phyloP scores from a whole-genome alignment of 2,888 invertebrate genomes.

The Troilus luridus region DNA sequence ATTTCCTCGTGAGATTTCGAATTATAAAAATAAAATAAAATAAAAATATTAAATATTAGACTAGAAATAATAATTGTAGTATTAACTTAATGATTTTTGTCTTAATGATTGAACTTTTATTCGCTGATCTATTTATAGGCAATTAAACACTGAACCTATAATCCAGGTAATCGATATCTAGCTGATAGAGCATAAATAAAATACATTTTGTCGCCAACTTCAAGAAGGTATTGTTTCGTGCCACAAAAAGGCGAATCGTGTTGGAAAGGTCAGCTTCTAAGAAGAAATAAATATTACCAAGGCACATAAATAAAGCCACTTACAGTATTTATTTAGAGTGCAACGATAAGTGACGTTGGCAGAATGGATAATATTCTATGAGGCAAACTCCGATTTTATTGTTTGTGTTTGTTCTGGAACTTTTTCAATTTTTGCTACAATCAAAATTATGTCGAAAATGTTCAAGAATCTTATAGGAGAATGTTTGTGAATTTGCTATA shows the following conservation, averaged over 20 bases:
- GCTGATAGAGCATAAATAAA: background rate
- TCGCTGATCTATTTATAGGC: background rate
- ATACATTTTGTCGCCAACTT: background rate
- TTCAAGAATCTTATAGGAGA: too few species aligned
- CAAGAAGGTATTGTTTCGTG: background rate
- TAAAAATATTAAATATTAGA: too few species aligned
- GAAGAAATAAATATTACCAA: background rate
- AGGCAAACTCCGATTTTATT: background rate
- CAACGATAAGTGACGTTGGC: background rate
- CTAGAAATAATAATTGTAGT: too few species aligned
- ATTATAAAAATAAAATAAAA: too few species aligned
- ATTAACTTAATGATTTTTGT: too few species aligned
- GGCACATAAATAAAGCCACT: background rate
- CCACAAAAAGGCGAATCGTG: background rate
- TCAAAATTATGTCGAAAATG: too few species aligned
- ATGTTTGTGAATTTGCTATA: too few species aligned
- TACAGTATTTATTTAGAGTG: background rate
- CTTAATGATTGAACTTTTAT: too few species aligned
- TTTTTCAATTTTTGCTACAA: too few species aligned
- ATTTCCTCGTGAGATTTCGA: too few species aligned
- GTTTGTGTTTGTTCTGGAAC: background rate
- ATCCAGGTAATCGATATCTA: background rate
- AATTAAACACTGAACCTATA: background rate
- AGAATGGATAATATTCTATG: background rate
- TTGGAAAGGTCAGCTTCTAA: conserved; percentile 7